phyloP scores from a whole-genome alignment of 2,888 invertebrate species.

The Epistrophe eligans region DNA sequence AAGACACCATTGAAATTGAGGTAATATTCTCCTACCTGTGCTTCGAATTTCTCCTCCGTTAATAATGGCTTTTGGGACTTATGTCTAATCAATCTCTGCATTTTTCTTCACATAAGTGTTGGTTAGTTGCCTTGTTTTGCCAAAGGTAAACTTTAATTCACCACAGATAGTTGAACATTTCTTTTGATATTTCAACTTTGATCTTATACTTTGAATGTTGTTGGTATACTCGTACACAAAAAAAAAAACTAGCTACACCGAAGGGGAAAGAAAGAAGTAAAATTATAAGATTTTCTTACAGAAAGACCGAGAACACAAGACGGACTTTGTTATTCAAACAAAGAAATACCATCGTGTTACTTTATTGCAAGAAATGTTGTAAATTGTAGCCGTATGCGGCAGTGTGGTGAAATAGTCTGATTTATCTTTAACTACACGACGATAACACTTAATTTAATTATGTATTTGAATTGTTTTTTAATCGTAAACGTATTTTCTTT shows the following conservation, averaged over 20 bases:
- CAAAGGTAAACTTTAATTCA: slow-evolving; percentile 21
- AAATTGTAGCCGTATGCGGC: background rate
- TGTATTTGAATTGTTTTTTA: slow-evolving; percentile 5
- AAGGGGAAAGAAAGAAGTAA: slow-evolving; percentile 55
- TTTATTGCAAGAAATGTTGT: slow-evolving; percentile 9
- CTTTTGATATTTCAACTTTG: slow-evolving; percentile 58
- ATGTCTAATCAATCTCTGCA: slow-evolving; percentile 53
- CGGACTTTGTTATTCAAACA: slow-evolving; percentile 56
- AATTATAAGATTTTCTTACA: slow-evolving; percentile 20
- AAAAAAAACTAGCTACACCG: slow-evolving; percentile 7
- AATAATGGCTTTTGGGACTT: slow-evolving; percentile 55
- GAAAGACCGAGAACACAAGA: slow-evolving; percentile 51
- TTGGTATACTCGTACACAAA: background rate
- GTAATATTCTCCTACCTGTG: slow-evolving; percentile 44
- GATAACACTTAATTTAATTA: background rate
- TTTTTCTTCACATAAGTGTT: slow-evolving; percentile 22
- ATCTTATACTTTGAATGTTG: slow-evolving; percentile 50
- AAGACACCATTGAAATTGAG: slow-evolving; percentile 8
- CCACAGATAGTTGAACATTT: slow-evolving; percentile 45
- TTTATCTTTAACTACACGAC: background rate
- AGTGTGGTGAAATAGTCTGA: slow-evolving; percentile 61
- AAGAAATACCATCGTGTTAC: slow-evolving; percentile 35
- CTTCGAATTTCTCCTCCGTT: slow-evolving; percentile 53
- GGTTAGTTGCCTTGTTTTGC: slow-evolving; percentile 3
- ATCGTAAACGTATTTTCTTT: background rate